Percentiles rank a stretch among this genome's conserved stretches.
Evolutionary conservation across 2,888 invertebrate genomes (phyloP).

Genomic region (Acrobasis consociella): DNA sequence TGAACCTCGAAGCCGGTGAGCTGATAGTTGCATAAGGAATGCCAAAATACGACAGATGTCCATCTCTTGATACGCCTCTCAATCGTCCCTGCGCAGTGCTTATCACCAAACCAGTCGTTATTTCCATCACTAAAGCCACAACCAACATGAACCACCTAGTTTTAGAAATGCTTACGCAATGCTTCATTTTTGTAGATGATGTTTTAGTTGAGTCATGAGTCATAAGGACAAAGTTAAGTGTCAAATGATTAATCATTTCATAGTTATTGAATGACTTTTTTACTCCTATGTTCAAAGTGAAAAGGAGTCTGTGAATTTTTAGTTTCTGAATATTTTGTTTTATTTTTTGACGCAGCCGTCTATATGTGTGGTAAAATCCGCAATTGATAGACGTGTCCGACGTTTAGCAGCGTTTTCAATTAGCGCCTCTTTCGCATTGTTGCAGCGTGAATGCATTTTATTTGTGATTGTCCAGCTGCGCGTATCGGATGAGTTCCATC

Average conservation of each 20-base stretch:
- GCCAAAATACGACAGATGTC: conserved; percentile 61
- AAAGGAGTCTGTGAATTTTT: too few relatives aligned
- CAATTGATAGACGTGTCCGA: conserved; percentile 5
- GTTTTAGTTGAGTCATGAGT: not conserved
- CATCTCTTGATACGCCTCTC: conserved; percentile 51
- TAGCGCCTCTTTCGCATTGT: conserved; percentile 11
- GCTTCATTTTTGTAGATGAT: not conserved
- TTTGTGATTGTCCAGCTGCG: conserved; percentile 2
- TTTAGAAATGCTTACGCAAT: not conserved
- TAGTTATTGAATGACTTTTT: not conserved
- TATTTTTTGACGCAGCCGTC: too few relatives aligned
- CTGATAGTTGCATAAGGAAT: conserved; percentile 63
- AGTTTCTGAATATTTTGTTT: too few relatives aligned
- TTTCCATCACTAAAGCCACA: conserved; percentile 27
- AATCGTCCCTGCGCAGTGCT: conserved; percentile 61
- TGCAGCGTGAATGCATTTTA: not conserved
- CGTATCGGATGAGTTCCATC: not conserved
- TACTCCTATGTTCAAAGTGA: not conserved
- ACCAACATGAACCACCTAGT: conserved; percentile 33
- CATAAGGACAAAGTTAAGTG: not conserved
- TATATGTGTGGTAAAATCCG: too few relatives aligned
- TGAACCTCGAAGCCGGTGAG: conserved; percentile 49
- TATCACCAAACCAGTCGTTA: conserved; percentile 37
- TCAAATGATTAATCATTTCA: not conserved
- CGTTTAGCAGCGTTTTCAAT: conserved; percentile 17